Base-by-base conservation (phyloP, 2,113 vertebrate genomes). In the Anarhynchus alexandrinus region DNA sequence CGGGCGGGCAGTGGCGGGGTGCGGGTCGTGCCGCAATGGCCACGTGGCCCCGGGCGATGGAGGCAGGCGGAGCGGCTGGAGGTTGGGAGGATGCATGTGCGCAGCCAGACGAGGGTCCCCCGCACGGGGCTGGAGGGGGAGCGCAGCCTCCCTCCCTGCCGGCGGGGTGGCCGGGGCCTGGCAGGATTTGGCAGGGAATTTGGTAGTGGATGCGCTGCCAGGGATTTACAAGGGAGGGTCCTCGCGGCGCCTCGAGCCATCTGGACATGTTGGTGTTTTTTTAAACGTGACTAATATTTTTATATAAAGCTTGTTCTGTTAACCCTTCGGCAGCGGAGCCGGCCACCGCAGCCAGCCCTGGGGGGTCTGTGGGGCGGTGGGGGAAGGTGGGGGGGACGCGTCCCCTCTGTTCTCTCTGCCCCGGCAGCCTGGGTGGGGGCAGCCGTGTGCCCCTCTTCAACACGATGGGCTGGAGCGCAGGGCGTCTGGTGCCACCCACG, bases 161-260 rank as follows among this genome's bases (percentile, higher is more conserved):
- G 15, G 77, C 0, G 3, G 55, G 86, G 69, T 3, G 0, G 51
- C 69, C 51, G 38, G 69, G 26, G 23, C 52, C 74, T 47, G 95
- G 88, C 86, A 94, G 96, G 62, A 12, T 34, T 95, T 96, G 96
- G 94, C 96, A 95, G 82, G 32, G 61, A 6, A 66, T 32, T 32
- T 45, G 0, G 1, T 7, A 30, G 80, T 5, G 70, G 40, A 32
- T 93, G 85, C 1, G 8, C 8, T 96, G 92, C 96, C 95, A 96
- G 91, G 58, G 90, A 92, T 86, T 88, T 66, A 36, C 72, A 43
- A 51, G 77, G 77, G 61, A 97, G 94, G 67, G 92, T 95, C 96
- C 90, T 94, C 32, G 6, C 3, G 4, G 80, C 10, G 1, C 76
- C 91, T 92, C 23, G 22, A 94, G 70, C 96, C 96, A 96, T 97